phyloP scores from a whole-genome alignment of 2,113 vertebrate genomes.

The Leucoraja erinaceus region DNA sequence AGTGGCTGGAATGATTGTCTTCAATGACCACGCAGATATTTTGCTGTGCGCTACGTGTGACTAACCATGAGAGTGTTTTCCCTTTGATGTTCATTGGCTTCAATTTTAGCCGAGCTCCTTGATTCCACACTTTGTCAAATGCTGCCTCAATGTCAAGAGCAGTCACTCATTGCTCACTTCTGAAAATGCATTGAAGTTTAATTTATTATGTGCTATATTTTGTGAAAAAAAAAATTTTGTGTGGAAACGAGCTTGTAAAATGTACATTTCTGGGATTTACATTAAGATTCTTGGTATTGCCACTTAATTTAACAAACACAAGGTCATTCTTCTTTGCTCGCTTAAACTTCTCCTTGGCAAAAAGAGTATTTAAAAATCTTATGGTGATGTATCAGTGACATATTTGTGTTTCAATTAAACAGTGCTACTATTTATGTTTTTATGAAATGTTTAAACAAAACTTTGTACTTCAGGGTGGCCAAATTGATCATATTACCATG shows the following conservation, averaged over 20 bases:
- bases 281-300: slow-evolving; percentile 19
- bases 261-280: background rate
- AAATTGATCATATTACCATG: slow-evolving; percentile 48
- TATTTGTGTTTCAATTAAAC: slow-evolving; percentile 26
- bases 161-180: too few relatives aligned
- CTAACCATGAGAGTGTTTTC: too few relatives aligned
- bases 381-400: slow-evolving; percentile 15
- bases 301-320: background rate
- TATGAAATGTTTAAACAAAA: slow-evolving; percentile 40
- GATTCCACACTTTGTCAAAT: too few relatives aligned
- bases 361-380: background rate
- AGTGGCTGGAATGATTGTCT: too few relatives aligned
- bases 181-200: slow-evolving; percentile 12
- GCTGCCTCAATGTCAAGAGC: too few relatives aligned
- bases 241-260: background rate
- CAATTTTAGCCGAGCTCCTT: too few relatives aligned
- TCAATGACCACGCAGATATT: too few relatives aligned
- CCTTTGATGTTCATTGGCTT: too few relatives aligned
- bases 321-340: slow-evolving; percentile 19
- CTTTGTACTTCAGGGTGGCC: slow-evolving; percentile 52
- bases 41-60: too few relatives aligned
- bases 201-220: background rate
- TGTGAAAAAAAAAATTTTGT: background rate
- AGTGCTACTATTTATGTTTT: slow-evolving; percentile 35
- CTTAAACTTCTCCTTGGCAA: slow-evolving; percentile 24